Evolutionary conservation across 2,888 invertebrate genomes (phyloP), one percentile per base, ranked within the genome.

Genomic region (Habrosyne pyritoides): DNA sequence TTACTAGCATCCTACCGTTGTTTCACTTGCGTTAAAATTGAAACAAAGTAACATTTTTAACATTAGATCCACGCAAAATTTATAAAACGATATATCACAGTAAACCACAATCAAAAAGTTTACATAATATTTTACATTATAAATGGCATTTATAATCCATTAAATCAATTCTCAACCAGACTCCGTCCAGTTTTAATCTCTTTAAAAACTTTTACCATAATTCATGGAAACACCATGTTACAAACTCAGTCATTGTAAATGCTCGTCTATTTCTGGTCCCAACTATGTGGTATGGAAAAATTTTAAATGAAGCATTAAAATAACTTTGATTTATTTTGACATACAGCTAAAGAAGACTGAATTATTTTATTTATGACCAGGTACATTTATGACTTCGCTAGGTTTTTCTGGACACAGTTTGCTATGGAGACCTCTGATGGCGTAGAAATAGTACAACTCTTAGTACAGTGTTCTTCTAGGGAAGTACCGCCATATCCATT

Each of bases 161-260:
- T 68, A 82, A 84, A 86, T 89, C 84, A 86, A 87, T 87, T 84
- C 83, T 81, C 79, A 69, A 60, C 73, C 72, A 68, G 79, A 83
- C 83, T 77, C 80, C 78, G 69, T 79, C 80, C 79, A 84, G 84
- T 84, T 86, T 84, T 81, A 84, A 86, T 85, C 86, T 84, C 83
- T 84, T 76, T 83, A 77, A 89, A 87, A 89, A 87, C 89, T 90
- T 87, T 69, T 26, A 57, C 80, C 81, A 87, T 90, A 86, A 88
- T 79, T 89, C 85, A 86, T 71, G 66, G 70, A 69, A 68, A 75
- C 69, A 76, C 71, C 74, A 78, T 79, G 81, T 83, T 86, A 77
- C 72, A 76, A 82, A 76, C 75, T 70, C 59, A 67, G 65, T 71
- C 79, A 77, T 83, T 81, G 72, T 78, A n/a, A n/a, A 33, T 4